These are phyloP conservation scores for Apodemia hepburni DNA, from an alignment of 2,888 invertebrate species.

Conservation along the genomic window DNA sequence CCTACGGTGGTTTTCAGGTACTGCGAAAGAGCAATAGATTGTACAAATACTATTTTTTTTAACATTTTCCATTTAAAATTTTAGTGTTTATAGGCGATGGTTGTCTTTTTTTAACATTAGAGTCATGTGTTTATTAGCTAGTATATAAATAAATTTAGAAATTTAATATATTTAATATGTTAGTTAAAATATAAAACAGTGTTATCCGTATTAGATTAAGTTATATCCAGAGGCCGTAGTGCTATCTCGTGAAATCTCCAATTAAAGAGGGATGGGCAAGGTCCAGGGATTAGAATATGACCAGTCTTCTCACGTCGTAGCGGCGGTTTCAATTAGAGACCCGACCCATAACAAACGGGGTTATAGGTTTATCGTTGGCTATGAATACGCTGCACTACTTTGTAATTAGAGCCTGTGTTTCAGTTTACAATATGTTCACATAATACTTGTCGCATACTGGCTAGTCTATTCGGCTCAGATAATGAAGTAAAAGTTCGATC, in stretches of 20 bases:
- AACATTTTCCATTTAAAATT: too few relatives aligned
- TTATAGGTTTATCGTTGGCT: slow-evolving; percentile 28
- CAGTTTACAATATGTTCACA: not conserved
- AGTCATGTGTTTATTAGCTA: too few relatives aligned
- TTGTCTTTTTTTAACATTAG: too few relatives aligned
- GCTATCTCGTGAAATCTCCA: slow-evolving; percentile 77
- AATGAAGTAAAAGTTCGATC: too few relatives aligned
- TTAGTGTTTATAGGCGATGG: too few relatives aligned
- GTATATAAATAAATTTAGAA: too few relatives aligned
- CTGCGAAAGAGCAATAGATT: too few relatives aligned
- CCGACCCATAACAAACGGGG: slow-evolving; percentile 31
- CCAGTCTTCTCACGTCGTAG: slow-evolving; percentile 73
- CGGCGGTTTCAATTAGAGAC: slow-evolving; percentile 61
- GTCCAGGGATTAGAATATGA: slow-evolving; percentile 61
- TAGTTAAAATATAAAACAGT: not conserved
- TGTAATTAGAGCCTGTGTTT: not conserved
- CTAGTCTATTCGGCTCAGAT: too few relatives aligned
- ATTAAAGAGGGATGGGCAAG: slow-evolving; percentile 54
- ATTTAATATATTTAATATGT: too few relatives aligned
- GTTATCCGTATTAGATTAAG: slow-evolving; percentile 1
- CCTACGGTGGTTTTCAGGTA: too few relatives aligned
- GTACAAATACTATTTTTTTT: too few relatives aligned
- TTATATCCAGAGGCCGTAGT: slow-evolving; percentile 45
- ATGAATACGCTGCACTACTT: not conserved
- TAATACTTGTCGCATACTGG: too few relatives aligned